Base-by-base conservation (phyloP, 2,797 vertebrate species). In the Trematomus bernacchii region DNA sequence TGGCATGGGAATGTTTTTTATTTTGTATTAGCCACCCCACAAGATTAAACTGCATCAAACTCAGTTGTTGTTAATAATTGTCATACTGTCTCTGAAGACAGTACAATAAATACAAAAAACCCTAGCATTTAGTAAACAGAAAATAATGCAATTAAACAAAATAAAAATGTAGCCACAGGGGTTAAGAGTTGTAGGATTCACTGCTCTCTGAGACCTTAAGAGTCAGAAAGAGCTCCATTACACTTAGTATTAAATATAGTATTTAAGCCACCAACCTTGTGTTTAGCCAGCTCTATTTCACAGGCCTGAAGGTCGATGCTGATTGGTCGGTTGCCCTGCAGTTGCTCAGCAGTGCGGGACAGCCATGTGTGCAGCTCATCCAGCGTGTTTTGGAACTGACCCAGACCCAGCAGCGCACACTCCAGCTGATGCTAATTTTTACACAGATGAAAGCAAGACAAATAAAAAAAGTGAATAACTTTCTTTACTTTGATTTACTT, bases 241-340 rank as follows among this genome's bases (percentile, higher is more conserved):
- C 3, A 43, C 33, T 16, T 37, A 9, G 33, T 3, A 16, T 4
- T 11, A 11, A 8, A 21, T 5, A 50, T 9, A 23, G 12, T 52
- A 43, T 65, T 66, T 13, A 30, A 44, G 64, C 3, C 27, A 80
- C 85, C 23, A 54, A 97, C 97, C 95, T 96, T 97, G 91, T 97
- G 97, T 86, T 97, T 98, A 71, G 97, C 97, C 90, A 98, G 92
- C 90, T 97, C 95, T 52, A 98, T 97, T 91, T 98, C 97, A 58
- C 97, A 98, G 86, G 93, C 91, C 91, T 97, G 97, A 83, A 98
- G 94, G 90, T 98, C 97, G 0, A 95, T 96, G 83, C 93, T 93
- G 86, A 95, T 89, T 44, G 88, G 86, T 3, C 88, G 87, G 0
- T 89, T 81, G 57, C 91, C 90, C 73, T 92, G 94, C 55, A 98